Percentiles rank a stretch among this genome's conserved stretches.
Conservation (phyloP, 1,140 invertebrate species). For the Zelostemma sp. region DNA sequence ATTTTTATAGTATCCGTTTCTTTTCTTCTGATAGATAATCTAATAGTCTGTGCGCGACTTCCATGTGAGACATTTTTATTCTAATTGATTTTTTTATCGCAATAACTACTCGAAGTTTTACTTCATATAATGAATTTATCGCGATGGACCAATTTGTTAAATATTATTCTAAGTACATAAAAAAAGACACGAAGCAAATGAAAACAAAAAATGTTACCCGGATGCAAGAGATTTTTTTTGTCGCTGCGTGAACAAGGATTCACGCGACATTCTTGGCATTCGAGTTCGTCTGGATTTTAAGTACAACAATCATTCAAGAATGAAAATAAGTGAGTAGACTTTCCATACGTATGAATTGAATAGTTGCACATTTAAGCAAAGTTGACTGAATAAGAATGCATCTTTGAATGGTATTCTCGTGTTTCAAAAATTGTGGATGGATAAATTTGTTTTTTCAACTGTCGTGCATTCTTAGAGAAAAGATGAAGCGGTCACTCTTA, state of each 20-base stretch:
- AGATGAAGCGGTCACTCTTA: not conserved
- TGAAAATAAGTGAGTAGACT: not conserved
- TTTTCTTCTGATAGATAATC: no score
- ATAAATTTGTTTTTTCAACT: no score
- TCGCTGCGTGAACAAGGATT: no score
- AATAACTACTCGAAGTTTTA: conserved; percentile 7
- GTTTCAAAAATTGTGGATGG: no score
- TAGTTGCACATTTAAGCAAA: not conserved
- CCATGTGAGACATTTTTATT: conserved; percentile 1
- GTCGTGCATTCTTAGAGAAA: not conserved
- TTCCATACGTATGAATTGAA: not conserved
- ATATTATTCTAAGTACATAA: not conserved
- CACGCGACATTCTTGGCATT: not conserved
- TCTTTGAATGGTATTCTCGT: no score
- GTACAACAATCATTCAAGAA: no score
- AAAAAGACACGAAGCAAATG: not conserved
- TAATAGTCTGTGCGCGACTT: not conserved
- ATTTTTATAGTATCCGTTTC: not conserved
- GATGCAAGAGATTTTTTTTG: no score
- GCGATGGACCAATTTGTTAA: conserved; percentile 15
- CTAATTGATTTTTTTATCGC: conserved; percentile 7
- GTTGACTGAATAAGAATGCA: no score
- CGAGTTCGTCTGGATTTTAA: not conserved
- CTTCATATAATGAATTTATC: not conserved
- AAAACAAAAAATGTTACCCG: no score